These are phyloP conservation scores for Peromyscus melanophrys DNA, from an alignment of 2,797 vertebrate genomes.

Conservation along the genomic window DNA sequence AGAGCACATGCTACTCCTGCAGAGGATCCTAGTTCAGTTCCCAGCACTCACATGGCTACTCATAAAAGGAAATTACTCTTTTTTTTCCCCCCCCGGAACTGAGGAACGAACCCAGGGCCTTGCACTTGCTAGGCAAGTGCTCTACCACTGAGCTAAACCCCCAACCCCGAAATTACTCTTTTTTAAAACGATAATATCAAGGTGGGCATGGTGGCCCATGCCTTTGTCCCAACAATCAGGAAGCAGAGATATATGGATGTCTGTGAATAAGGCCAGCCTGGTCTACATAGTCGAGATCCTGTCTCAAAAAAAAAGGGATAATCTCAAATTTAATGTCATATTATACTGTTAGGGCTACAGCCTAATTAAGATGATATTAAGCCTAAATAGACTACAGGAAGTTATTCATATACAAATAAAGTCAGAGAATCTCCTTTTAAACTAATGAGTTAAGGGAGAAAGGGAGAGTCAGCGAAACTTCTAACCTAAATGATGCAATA, in stretches of 20 bases:
- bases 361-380: conserved; percentile 62
- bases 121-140: too few species aligned
- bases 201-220: not conserved
- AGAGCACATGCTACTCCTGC: not conserved
- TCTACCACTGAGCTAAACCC: too few species aligned
- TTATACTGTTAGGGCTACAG: conserved; percentile 61
- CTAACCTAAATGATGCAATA: conserved; percentile 66
- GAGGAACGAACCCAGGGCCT: too few species aligned
- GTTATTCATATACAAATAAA: conserved; percentile 68
- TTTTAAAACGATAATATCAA: not conserved
- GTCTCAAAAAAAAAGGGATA: conserved; percentile 37
- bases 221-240: not conserved
- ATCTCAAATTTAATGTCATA: conserved; percentile 63
- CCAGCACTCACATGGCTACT: not conserved
- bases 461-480: conserved; percentile 50
- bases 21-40: not conserved
- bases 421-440: conserved; percentile 56
- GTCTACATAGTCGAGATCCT: not conserved
- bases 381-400: conserved; percentile 48
- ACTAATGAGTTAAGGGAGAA: conserved; percentile 63
- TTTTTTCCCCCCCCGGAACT: too few species aligned
- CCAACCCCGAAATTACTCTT: not conserved
- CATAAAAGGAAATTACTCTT: not conserved
- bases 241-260: not conserved
- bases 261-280: not conserved